These are phyloP conservation scores for Jacana jacana DNA, from an alignment of 2,113 vertebrate species.

Conservation along the genomic window DNA sequence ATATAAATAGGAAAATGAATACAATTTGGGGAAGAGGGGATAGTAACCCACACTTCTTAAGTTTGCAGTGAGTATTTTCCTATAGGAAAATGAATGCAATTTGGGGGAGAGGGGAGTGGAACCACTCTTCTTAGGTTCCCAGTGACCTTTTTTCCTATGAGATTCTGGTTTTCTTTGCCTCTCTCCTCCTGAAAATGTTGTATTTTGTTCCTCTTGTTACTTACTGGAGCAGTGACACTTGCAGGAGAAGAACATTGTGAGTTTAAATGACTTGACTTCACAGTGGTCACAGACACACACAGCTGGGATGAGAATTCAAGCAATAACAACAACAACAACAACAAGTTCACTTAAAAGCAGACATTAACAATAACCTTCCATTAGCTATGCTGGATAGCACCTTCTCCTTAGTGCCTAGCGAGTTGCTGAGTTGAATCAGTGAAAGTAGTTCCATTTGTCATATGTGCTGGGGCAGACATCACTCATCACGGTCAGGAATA, in stretches of 20 bases:
- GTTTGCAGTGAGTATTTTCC: neutral
- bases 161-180: neutral
- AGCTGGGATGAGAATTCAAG: neutral
- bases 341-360: neutral
- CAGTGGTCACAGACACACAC: neutral
- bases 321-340: neutral
- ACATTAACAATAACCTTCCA: neutral
- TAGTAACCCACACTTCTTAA: neutral
- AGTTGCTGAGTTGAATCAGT: neutral
- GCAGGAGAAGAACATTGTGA: neutral
- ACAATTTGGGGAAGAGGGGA: rapidly evolving
- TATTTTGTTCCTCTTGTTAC: neutral
- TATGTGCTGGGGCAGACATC: neutral
- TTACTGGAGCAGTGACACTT: neutral
- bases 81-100: neutral
- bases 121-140: neutral
- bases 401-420: neutral
- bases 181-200: neutral
- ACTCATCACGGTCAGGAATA: neutral
- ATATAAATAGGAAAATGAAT: neutral
- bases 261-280: neutral
- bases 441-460: neutral
- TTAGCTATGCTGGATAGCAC: neutral
- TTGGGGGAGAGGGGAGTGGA: rapidly evolving
- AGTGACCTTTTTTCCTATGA: neutral